These are phyloP conservation scores for Coleophora flavipennella DNA, from an alignment of 2,888 invertebrate genomes.

Conservation along the genomic window DNA sequence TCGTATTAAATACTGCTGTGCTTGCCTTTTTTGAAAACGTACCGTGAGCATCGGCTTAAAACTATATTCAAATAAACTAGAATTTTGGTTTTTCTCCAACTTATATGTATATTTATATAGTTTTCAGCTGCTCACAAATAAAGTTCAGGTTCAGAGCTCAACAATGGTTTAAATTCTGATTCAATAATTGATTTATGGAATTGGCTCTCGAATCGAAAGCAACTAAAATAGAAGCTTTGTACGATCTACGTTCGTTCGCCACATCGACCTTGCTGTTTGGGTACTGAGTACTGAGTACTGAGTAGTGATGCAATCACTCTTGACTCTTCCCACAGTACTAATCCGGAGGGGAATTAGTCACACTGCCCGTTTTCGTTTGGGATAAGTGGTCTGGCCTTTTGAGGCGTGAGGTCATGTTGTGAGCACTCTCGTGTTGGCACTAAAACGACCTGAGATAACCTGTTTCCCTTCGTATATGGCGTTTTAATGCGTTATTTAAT, in stretches of 20 bases:
- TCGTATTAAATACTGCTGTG: too few species aligned
- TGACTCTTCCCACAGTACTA: slow-evolving; percentile 23
- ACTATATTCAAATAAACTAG: too few species aligned
- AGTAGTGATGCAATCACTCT: slow-evolving; percentile 31
- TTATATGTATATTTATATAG: too few species aligned
- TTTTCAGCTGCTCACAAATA: too few species aligned
- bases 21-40: too few species aligned
- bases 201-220: neutral
- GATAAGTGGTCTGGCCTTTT: neutral
- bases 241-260: neutral
- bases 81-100: too few species aligned
- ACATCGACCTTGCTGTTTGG: slow-evolving; percentile 22
- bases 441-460: neutral
- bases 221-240: neutral
- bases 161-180: too few species aligned
- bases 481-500: too few species aligned
- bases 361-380: neutral
- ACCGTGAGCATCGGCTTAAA: too few species aligned
- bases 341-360: slow-evolving; percentile 1
- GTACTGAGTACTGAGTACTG: slow-evolving; percentile 7
- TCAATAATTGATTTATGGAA: too few species aligned
- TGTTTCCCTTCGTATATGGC: too few species aligned
- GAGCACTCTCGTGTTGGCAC: neutral
- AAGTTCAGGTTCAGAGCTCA: too few species aligned
- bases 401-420: neutral